Base-by-base conservation (phyloP, 2,113 vertebrate genomes). In the Petroica traversi region DNA sequence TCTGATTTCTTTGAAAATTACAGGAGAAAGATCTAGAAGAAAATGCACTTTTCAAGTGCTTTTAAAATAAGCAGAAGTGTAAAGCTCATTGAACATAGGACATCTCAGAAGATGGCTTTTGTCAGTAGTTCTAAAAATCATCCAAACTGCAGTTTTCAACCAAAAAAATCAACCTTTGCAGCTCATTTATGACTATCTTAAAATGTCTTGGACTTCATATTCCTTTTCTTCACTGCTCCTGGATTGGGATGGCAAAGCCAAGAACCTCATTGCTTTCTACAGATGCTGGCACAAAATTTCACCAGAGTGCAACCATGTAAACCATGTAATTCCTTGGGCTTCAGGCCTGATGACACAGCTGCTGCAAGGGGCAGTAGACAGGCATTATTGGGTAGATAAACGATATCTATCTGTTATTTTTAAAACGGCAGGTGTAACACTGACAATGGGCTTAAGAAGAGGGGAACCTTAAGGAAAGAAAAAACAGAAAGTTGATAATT, bases 391-490 rank as follows among this genome's bases (percentile, higher is more conserved):
- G 12, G 18, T n/a, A 43, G 11, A 69, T 26, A 40, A 85, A 72
- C 2, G 8, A 22, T 18, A 64, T 20, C n/a, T 59, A 28, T 26
- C 2, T 1, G 36, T 63, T 29, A 57, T 54, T 82, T 85, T 76
- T 0, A 38, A 80, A 88, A 68, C 10, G 45, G 23, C 9, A 24
- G 7, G 3, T 31, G 16, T 57, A 83, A 49, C 4, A 68, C 12
- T 0, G 0, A 73, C 72, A 88, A 31, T 29, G 2, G 19, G 31
- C 9, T 64, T 40, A 73, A 68, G 28, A 48, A n/a, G n/a, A 59
- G 3, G 11, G 5, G 15, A 55, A 69, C 8, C 1, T 63, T 48
- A 19, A 2, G 5, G 14, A 0, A 5, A 14, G n/a, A 38, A 23
- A 18, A 33, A 23, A 14, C n/a, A n/a, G n/a, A 17, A 25, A 11